Conservation (phyloP, 2,888 invertebrate species). For the Idaea aversata region DNA sequence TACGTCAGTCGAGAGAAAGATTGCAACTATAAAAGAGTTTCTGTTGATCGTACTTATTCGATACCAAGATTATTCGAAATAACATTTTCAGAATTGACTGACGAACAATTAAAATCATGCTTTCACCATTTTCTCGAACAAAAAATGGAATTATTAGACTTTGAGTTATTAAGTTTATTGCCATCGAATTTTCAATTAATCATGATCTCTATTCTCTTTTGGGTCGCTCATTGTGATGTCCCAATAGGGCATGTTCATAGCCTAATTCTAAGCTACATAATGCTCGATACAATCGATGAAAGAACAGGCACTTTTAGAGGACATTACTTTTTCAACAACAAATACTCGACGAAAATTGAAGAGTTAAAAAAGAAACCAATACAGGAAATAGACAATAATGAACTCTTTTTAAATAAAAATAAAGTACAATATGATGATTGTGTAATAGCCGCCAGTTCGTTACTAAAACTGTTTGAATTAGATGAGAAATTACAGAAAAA, state of each 20-base stretch:
- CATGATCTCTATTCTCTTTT: constrained; percentile 80
- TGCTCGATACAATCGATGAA: constrained; percentile 79
- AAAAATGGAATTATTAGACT: constrained; percentile 57
- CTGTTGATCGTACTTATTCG: constrained; percentile 46
- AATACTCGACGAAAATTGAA: constrained; percentile 59
- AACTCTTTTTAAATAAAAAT: constrained; percentile 66
- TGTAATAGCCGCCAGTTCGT: constrained; percentile 77
- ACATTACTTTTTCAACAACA: constrained; percentile 67
- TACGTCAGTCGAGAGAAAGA: constrained; percentile 63
- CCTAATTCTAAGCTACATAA: constrained; percentile 78
- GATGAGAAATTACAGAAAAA: constrained; percentile 75
- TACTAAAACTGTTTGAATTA: constrained; percentile 81
- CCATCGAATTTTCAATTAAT: constrained; percentile 82
- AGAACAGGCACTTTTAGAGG: constrained; percentile 79
- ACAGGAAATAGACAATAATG: constrained; percentile 32
- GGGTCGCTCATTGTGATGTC: constrained; percentile 71
- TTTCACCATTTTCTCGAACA: constrained; percentile 73
- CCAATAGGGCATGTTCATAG: constrained; percentile 77
- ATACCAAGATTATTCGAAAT: constrained; percentile 42
- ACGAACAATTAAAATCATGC: constrained; percentile 50
- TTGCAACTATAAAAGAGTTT: constrained; percentile 50
- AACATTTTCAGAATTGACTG: constrained; percentile 46
- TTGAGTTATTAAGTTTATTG: constrained; percentile 58
- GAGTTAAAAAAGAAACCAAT: constrained; percentile 44
- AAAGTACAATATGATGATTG: constrained; percentile 80